phyloP scores from a whole-genome alignment of 2,113 vertebrate genomes.

The Nycticebus coucang region DNA sequence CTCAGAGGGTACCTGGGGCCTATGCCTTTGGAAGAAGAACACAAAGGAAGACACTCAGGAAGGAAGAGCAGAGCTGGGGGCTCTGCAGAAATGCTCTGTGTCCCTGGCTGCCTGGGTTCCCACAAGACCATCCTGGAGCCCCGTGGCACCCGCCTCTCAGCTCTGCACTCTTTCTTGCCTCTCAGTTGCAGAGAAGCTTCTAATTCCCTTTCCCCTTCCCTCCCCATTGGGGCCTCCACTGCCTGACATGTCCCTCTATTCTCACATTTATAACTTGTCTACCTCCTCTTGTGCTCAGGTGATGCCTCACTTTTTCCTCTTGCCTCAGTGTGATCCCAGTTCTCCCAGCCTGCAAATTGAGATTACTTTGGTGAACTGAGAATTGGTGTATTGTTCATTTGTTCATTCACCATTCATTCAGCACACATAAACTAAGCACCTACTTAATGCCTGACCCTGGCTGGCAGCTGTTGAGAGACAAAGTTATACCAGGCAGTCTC shows the following conservation, averaged over 20 bases:
- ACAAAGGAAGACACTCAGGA: neutral
- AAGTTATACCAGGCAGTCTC: neutral
- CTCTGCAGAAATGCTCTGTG: neutral
- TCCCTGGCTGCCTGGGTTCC: neutral
- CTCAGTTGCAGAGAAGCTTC: neutral
- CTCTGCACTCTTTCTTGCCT: neutral
- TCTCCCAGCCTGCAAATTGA: neutral
- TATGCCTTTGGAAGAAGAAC: neutral
- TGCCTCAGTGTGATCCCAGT: neutral
- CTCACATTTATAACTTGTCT: slow-evolving; percentile 42
- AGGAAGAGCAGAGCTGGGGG: neutral
- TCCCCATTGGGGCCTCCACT: neutral
- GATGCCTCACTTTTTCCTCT: neutral
- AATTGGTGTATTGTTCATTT: neutral
- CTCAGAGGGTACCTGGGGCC: neutral
- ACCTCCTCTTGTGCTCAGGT: slow-evolving; percentile 47
- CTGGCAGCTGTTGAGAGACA: neutral
- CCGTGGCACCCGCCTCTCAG: neutral
- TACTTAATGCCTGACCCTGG: neutral
- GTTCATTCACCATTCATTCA: neutral
- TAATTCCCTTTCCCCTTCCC: neutral
- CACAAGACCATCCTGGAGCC: neutral
- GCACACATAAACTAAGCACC: neutral
- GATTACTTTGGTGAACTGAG: neutral
- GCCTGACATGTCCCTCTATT: neutral